Evolutionary conservation across 2,113 vertebrate genomes (phyloP), one percentile per base, ranked within the genome.

Genomic region (Eublepharis macularius): DNA sequence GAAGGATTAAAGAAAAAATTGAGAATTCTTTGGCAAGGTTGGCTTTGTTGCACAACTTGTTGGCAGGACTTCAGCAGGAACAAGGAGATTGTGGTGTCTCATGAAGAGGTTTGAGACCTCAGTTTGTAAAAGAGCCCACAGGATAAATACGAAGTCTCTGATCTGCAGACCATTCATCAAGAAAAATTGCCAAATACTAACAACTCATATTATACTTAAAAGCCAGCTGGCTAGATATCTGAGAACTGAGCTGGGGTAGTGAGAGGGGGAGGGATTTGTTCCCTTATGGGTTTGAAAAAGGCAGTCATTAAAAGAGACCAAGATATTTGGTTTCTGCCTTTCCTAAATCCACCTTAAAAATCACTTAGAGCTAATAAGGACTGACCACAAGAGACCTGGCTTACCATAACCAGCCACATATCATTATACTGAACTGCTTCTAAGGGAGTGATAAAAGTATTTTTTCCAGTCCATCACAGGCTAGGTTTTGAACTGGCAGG

Each of bases 211-310:
- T 66, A 36, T 66, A n/a, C 7, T 34, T 41, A 36, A 34, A 13
- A 92, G 84, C 80, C 87, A 92, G 81, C 60, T 89, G 88, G 80
- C 47, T 76, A 72, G 2, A 41, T 88, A 47, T 77, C 45, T 68
- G 83, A 88, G 83, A 51, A 51, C 73, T 0, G 0, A 80, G 47
- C 65, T 86, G 54, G 54, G 54, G 43, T 29, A n/a, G n/a, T n/a
- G n/a, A n/a, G n/a, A n/a, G n/a, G n/a, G n/a, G 66, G 87, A 92
- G 88, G 74, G 69, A 85, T 36, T 79, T 86, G 51, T 68, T 92
- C 32, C 74, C 63, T 87, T 81, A 87, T 11, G 0, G 1, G 9
- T 72, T n/a, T 13, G 0, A 82, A 80, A 86, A 54, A 32, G n/a
- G 51, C 43, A 88, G 19, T 9, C 45, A 70, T 7, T 73, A 69